These are phyloP conservation scores for Penaeus indicus DNA, from an alignment of 1,140 invertebrate genomes.

Conservation along the genomic window DNA sequence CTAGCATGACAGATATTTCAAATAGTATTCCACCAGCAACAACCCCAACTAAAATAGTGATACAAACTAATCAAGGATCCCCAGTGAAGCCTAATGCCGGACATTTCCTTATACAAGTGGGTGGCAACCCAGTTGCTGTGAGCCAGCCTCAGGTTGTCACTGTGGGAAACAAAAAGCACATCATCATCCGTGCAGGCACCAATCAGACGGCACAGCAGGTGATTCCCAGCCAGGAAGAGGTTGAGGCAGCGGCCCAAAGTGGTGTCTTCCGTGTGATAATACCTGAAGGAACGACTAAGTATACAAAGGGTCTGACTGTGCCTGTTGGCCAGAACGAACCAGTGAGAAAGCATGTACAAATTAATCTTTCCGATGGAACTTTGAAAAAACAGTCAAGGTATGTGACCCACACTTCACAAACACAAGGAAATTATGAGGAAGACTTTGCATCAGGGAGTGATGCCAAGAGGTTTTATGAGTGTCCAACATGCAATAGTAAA, in stretches of 20 bases:
- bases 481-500: conserved; percentile 63
- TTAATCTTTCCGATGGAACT: conserved; percentile 52
- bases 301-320: conserved; percentile 18
- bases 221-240: not conserved
- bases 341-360: conserved; percentile 60
- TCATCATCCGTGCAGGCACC: conserved; percentile 52
- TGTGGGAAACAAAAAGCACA: conserved; percentile 49
- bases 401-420: conserved; percentile 19
- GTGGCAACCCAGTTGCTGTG: conserved; percentile 34
- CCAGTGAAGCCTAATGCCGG: conserved; percentile 38
- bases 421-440: conserved; percentile 20
- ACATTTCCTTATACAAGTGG: conserved; percentile 62
- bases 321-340: conserved; percentile 38
- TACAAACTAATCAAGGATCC: conserved; percentile 50
- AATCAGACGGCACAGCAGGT: conserved; percentile 4
- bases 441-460: not conserved
- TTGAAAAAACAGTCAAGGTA: conserved; percentile 17
- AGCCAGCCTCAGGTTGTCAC: conserved; percentile 21
- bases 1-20: not conserved
- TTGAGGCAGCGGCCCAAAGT: not conserved
- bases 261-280: conserved; percentile 47
- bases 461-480: conserved; percentile 52
- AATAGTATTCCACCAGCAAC: not conserved
- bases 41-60: conserved; percentile 46
- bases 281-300: conserved; percentile 48